These are phyloP conservation scores for Meriones unguiculatus DNA, from an alignment of 2,113 vertebrate species.

Conservation along the genomic window DNA sequence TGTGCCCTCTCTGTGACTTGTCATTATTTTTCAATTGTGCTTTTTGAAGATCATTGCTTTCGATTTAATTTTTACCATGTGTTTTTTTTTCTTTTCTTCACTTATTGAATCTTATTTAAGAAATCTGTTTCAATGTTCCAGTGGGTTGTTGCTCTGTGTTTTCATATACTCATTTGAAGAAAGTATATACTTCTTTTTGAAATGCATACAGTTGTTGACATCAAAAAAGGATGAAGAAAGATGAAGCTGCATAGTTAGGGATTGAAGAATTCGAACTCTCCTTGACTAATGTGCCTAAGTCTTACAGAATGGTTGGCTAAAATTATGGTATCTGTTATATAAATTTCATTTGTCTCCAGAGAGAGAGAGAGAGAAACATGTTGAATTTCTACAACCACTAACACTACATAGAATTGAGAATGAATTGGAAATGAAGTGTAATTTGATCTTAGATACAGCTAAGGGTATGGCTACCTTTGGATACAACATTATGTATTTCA, in stretches of 20 bases:
- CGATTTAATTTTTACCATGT: background rate
- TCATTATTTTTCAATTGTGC: background rate
- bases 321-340: background rate
- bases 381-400: background rate
- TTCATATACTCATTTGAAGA: background rate
- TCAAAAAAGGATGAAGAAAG: fast-evolving
- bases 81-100: conserved; percentile 16
- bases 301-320: background rate
- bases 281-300: background rate
- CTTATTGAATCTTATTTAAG: background rate
- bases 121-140: background rate
- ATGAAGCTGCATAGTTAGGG: background rate
- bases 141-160: background rate
- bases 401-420: background rate
- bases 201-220: background rate
- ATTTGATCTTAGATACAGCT: background rate
- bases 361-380: background rate
- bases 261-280: background rate
- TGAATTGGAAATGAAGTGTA: background rate
- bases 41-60: background rate
- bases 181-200: background rate
- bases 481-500: background rate
- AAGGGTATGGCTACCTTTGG: background rate
- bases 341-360: background rate
- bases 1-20: background rate